Conservation (phyloP, 2,797 vertebrate genomes). For the Pseudochaenichthys georgianus region DNA sequence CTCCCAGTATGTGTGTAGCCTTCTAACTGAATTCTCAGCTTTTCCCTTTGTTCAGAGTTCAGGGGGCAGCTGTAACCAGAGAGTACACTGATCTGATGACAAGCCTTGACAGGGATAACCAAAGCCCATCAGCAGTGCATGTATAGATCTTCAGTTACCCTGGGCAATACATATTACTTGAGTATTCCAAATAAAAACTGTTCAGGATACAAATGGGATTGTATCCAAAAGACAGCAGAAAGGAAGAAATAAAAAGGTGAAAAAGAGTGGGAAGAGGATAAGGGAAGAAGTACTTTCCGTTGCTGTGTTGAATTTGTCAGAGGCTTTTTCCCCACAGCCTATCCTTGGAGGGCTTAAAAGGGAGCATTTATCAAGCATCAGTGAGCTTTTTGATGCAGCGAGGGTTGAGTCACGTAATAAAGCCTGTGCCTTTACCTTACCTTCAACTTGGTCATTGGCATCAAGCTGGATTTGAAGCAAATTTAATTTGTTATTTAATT, state of each 20-base stretch:
- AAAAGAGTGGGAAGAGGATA: conserved; percentile 5
- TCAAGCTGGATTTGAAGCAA: conserved; percentile 13
- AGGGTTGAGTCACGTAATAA: conserved; percentile 39
- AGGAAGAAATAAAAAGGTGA: background rate
- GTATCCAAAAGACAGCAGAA: conserved; percentile 1
- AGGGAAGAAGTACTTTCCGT: conserved; percentile 1
- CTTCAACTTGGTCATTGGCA: conserved; percentile 23
- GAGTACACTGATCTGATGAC: conserved; percentile 6
- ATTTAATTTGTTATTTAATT: conserved; percentile 24
- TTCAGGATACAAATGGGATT: conserved; percentile 4
- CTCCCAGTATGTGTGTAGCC: background rate
- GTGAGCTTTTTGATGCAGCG: conserved; percentile 28
- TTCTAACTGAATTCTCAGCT: background rate
- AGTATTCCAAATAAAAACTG: background rate
- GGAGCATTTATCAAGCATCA: conserved; percentile 52
- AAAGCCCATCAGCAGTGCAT: background rate
- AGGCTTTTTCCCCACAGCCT: conserved; percentile 34
- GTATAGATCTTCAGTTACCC: background rate
- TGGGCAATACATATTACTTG: background rate
- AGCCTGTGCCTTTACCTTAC: conserved; percentile 30
- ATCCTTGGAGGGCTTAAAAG: conserved; percentile 34
- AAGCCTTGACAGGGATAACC: background rate
- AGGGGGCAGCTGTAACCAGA: background rate
- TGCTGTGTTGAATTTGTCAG: conserved; percentile 38
- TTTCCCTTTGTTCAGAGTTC: background rate